Percentiles rank a stretch among this genome's conserved stretches.
Conservation (phyloP, 2,888 invertebrate species). For the Tholera decimalis region DNA sequence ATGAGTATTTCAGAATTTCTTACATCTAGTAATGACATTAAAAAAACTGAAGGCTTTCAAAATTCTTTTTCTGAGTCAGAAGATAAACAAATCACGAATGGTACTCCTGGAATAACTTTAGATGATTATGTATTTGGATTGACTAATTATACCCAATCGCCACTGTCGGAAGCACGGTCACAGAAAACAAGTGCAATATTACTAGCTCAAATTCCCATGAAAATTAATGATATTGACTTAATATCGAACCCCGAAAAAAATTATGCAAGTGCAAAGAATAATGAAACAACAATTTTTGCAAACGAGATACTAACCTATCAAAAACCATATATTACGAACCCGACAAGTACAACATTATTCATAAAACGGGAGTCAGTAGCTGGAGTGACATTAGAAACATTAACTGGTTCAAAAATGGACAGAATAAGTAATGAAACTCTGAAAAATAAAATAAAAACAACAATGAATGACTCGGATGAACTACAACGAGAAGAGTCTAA, state of each 20-base stretch:
- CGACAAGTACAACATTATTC: not conserved
- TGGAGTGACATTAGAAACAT: not conserved
- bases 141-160: not conserved
- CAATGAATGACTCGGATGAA: not conserved
- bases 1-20: not conserved
- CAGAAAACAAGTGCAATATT: not conserved
- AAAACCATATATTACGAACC: not conserved
- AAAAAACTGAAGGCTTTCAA: not conserved
- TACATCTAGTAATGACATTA: not conserved
- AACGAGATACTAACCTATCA: too few relatives aligned
- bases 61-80: not conserved
- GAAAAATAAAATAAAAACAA: not conserved
- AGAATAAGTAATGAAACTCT: not conserved
- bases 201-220: not conserved
- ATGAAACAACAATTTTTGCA: not conserved
- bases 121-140: not conserved
- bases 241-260: not conserved
- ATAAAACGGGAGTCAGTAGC: not conserved
- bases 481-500: not conserved
- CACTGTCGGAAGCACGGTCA: not conserved
- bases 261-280: not conserved
- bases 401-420: slow-evolving; percentile 8
- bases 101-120: not conserved
- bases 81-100: not conserved
- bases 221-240: not conserved